Percentiles rank a stretch among this genome's conserved stretches.
phyloP scores from a whole-genome alignment of 1,140 invertebrate species.

The Drosophila pseudoobscura region DNA sequence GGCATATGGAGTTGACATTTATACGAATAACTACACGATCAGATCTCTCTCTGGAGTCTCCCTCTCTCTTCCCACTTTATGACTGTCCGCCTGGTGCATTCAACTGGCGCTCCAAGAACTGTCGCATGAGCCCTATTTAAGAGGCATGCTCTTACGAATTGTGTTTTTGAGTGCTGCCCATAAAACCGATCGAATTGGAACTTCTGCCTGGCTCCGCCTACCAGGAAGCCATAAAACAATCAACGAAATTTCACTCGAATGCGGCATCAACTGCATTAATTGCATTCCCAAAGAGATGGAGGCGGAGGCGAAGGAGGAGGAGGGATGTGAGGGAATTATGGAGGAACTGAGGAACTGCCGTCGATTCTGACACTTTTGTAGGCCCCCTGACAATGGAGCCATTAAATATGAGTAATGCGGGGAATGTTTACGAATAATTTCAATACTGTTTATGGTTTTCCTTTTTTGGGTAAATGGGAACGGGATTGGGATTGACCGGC shows the following conservation, averaged over 20 bases:
- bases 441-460: slow-evolving; percentile 18
- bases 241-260: slow-evolving; percentile 59
- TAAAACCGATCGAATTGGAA: slow-evolving; percentile 42
- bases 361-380: neutral
- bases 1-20: slow-evolving; percentile 62
- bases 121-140: slow-evolving; percentile 74
- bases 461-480: neutral
- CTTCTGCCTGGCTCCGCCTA: slow-evolving; percentile 9
- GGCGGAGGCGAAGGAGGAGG: neutral
- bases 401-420: slow-evolving; percentile 37
- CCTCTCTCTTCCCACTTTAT: slow-evolving; percentile 9
- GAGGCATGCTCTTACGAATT: neutral
- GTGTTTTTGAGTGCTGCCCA: neutral
- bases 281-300: slow-evolving; percentile 43
- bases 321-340: slow-evolving; percentile 10
- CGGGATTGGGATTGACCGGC: too few species aligned
- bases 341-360: slow-evolving; percentile 16
- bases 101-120: slow-evolving; percentile 70
- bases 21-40: slow-evolving; percentile 66
- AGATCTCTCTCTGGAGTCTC: slow-evolving; percentile 23
- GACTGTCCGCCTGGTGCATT: slow-evolving; percentile 57
- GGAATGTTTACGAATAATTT: slow-evolving; percentile 14
- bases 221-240: slow-evolving; percentile 76
- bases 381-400: slow-evolving; percentile 27
- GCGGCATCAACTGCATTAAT: slow-evolving; percentile 43